Evolutionary conservation across 2,113 vertebrate species (phyloP), one percentile per base, ranked within the genome.

Genomic region (Arizona elegans): DNA sequence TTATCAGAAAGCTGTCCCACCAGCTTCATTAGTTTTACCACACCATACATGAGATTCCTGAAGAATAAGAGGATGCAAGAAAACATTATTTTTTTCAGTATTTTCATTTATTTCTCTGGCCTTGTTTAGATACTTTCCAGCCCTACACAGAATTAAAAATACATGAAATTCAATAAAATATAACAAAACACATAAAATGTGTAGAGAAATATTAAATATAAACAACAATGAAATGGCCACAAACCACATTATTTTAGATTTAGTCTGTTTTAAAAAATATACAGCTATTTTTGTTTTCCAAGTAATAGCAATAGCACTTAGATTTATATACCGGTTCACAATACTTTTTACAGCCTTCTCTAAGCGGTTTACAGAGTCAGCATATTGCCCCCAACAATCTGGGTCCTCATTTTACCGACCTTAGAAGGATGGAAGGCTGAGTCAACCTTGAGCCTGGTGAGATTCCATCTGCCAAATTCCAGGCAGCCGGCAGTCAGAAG

Each of bases 41-140:
- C 98, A 1, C 99, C 99, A 53, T 99, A 99, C 99, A 99, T 99
- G 92, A 99, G 98, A 96, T 99, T 99, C 95, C 99, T 99, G 95
- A 2, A 75, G 94, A 52, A 15, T 93, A 75, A 94, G n/a, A n/a
- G 2, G n/a, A 88, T 88, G 11, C 29, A 54, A 23, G 1, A 17
- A 89, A 55, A 15, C 21, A 29, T 87, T 86, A 24, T 33, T 62
- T 92, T 86, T 62, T 21, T 38, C 33, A 43, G 17, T 43, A 19
- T 81, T 81, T 81, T 81, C 33, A 81, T 81, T 81, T 81, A 9
- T 81, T 43, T 81, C 75, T 81, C 75, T 81, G 75, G 21, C 33
- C 33, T 81, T 43, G 38, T 43, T 81, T 81, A 81, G 19, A 81
- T 21, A 43, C 3, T 43, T 43, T 81, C 17, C 8, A 43, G 33